Conservation (phyloP, 2,888 invertebrate species). For the Cosmopolites sordidus region DNA sequence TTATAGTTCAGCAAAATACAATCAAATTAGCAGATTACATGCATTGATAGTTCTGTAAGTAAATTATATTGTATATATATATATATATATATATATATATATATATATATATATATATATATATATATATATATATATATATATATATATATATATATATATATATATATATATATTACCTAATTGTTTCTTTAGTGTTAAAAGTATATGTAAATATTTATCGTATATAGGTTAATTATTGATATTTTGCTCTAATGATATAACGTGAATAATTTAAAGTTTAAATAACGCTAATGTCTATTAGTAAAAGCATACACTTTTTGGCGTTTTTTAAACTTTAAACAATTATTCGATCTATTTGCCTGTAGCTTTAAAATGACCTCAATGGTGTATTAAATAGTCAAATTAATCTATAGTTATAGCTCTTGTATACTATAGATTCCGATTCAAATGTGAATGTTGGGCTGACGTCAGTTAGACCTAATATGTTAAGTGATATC, state of each 20-base stretch:
- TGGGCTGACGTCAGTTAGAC: not conserved
- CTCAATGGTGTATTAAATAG: conserved; percentile 5
- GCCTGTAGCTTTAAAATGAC: conserved; percentile 13
- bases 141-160: no score
- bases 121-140: no score
- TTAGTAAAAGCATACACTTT: no score
- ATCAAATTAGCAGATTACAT: conserved; percentile 8
- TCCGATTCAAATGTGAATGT: not conserved
- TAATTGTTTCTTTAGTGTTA: no score
- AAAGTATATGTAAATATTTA: no score
- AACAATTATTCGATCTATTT: conserved; percentile 1
- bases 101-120: no score
- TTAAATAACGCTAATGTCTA: conserved; percentile 4
- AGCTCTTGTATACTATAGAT: not conserved
- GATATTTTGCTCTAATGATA: not conserved
- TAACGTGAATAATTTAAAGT: not conserved
- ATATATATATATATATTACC: no score
- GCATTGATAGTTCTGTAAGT: not conserved
- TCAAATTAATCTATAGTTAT: not conserved
- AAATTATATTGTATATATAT: no score
- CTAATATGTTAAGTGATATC: conserved; percentile 5
- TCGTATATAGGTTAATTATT: not conserved
- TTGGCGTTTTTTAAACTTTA: conserved; percentile 3
- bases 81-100: no score
- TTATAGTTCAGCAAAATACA: conserved; percentile 11